These are phyloP conservation scores for Anticlea derivata DNA, from an alignment of 2,888 invertebrate genomes.

Conservation along the genomic window DNA sequence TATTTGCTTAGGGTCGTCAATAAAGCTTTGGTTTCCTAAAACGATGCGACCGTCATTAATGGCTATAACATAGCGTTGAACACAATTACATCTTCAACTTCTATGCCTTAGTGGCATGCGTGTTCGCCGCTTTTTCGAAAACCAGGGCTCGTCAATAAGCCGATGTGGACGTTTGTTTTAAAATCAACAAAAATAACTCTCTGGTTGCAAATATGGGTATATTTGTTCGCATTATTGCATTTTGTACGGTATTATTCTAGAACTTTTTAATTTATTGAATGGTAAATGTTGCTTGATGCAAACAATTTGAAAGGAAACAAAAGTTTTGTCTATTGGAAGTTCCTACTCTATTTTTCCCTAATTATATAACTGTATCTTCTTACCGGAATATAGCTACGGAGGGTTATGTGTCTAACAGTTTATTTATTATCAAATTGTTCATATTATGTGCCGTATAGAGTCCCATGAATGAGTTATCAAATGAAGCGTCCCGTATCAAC, in stretches of 20 bases:
- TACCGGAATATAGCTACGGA: no score
- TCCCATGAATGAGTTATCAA: no score
- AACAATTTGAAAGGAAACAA: no score
- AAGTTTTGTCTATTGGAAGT: no score
- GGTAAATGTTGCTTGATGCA: constrained; percentile 11
- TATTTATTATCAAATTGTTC: no score
- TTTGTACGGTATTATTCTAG: background rate
- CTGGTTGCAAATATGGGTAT: constrained; percentile 39
- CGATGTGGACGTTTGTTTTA: constrained; percentile 20
- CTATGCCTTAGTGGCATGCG: no score
- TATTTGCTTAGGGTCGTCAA: constrained; percentile 47
- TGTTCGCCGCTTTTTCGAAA: background rate
- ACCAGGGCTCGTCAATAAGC: constrained; percentile 18
- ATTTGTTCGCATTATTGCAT: constrained; percentile 32
- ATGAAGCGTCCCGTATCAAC: no score
- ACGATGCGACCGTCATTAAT: background rate
- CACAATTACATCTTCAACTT: no score
- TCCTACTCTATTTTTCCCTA: no score
- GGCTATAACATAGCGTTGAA: background rate
- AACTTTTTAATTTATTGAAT: background rate
- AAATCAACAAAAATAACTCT: constrained; percentile 44
- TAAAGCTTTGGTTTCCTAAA: constrained; percentile 1
- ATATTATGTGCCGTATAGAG: no score
- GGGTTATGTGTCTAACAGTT: no score
- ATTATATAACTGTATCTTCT: no score